Evolutionary conservation across 2,113 vertebrate species (phyloP), one percentile per base, ranked within the genome.

Genomic region (Felis catus): DNA sequence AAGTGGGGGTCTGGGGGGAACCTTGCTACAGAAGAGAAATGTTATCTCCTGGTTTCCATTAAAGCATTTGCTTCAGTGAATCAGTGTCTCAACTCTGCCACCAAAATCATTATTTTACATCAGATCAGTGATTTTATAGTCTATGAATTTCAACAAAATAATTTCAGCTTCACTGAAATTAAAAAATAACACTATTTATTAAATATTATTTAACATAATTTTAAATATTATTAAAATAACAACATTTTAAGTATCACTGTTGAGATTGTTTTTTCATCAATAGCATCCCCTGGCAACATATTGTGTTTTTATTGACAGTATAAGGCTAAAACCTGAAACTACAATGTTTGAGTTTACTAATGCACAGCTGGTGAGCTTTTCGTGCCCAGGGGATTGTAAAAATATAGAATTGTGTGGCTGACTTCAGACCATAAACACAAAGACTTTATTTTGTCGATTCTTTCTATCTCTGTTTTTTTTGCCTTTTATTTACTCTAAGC

Each of bases 141-240:
- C 51, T 66, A 13, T 66, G 51, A 96, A 90, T 91, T 95, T 76
- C 92, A 97, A 93, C 81, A 94, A 74, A 74, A 5, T 63, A 81
- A 96, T 94, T 65, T 91, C 33, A 95, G 45, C n/a, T 85, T 58
- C 21, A 2, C 58, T 61, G 21, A 61, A 61, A 61, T 61, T 61
- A 9, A 23, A 23, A 61, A 61, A 61, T 61, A 23, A 58, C 55
- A 58, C 21, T 61, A 61, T 61, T 61, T 19, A 18, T 61, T 23
- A 61, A 61, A 61, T 61, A 61, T 23, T 61, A 61, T 61, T 61
- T 61, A 23, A 61, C 23, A 61, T 61, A 23, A 61, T 61, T 23
- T 61, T 23, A 61, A 61, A 61, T 1, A 53, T 33, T 76, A 80
- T 76, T 33, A 2, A 58, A 21, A 3, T 63, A 39, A 84, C 29